Conservation (phyloP, 2,888 invertebrate genomes). For the Oasisia sp. region DNA sequence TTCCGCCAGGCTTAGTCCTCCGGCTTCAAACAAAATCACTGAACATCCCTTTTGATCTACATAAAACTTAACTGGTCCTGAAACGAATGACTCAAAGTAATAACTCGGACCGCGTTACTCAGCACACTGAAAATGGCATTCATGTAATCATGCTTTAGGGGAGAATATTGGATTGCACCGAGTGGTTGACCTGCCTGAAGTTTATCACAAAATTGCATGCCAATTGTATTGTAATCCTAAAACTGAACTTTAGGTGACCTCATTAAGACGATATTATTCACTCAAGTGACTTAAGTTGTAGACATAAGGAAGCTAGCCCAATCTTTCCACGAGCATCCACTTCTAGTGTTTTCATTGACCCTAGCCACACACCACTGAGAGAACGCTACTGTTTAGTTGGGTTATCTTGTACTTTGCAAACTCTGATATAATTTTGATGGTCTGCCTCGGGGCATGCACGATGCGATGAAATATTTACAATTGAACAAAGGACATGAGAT, state of each 20-base stretch:
- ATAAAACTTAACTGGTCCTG: no score
- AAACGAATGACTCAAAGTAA: no score
- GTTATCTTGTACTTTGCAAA: conserved; percentile 3
- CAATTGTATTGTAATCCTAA: not conserved
- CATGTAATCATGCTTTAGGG: not conserved
- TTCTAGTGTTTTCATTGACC: not conserved
- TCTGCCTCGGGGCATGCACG: not conserved
- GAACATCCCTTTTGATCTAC: no score
- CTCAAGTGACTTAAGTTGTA: not conserved
- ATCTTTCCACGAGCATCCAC: not conserved
- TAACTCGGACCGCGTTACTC: no score
- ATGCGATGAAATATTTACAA: not conserved
- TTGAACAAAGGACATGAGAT: not conserved
- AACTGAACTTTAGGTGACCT: not conserved
- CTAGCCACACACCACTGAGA: not conserved
- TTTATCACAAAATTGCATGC: not conserved
- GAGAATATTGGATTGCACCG: not conserved
- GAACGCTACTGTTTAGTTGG: not conserved
- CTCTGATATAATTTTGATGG: not conserved
- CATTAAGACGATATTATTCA: not conserved
- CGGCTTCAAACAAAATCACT: not conserved
- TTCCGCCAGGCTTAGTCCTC: not conserved
- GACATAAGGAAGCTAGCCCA: not conserved
- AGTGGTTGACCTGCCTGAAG: not conserved
- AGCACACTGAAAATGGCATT: not conserved